Base-by-base conservation (phyloP, 2,113 vertebrate genomes). In the Dendropsophus ebraccatus region DNA sequence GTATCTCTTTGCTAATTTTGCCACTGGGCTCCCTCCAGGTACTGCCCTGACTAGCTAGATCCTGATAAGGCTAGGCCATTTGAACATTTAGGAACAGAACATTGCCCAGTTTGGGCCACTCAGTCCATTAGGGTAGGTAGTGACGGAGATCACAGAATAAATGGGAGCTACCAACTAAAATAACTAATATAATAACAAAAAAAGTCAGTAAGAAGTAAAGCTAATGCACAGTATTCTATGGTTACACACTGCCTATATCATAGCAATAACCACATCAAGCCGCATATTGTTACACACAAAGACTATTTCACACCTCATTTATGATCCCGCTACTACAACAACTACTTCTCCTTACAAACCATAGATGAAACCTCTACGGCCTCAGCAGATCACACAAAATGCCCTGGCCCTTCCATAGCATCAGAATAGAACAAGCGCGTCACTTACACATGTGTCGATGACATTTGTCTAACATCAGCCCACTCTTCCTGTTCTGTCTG, bases 401-500 rank as follows among this genome's bases (percentile, higher is more conserved):
- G n/a, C 69, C 69, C 23, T 21, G 21, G 49, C 30, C 52, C 6
- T 32, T 37, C 52, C 25, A 41, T 25, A 35, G 54, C 41, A 65
- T 81, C 78, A 47, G 56, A 47, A 65, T n/a, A 14, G 37, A 47
- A 81, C 47, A 17, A n/a, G 60, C 77, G 47, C 35, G 56, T 62
- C 78, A 81, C 78, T 17, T 28, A 81, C 78, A 28, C 37, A 65
- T 45, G 60, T 65, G 35, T 62, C 56, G 62, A 62, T 41, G 56
- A 65, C 56, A 69, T 45, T 70, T 81, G 60, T 65, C 79, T 49
- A 50, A 65, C 30, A 8, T 82, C 80, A 67, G 14, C 80, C 62
- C 80, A 50, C 80, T 82, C 62, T 82, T 82, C 80, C 80, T 82
- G 45, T 35, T 69, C 80, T 69, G 45, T 23, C 45, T 82, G 25